Evolutionary conservation across 1,140 invertebrate genomes (phyloP).

Genomic region (Drosophila sproati): DNA sequence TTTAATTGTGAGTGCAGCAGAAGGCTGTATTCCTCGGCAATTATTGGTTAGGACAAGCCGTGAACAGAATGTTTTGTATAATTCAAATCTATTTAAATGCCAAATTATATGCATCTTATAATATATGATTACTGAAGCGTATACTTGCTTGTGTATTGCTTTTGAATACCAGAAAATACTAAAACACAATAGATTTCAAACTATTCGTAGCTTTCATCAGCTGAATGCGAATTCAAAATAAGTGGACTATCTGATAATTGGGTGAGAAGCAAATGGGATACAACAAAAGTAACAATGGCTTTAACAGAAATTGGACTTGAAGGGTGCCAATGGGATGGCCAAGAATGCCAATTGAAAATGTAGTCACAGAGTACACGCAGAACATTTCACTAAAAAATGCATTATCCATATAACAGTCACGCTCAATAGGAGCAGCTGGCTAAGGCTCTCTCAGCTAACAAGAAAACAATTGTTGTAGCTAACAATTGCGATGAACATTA

Average conservation of each 20-base stretch:
- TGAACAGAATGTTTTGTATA: conserved; percentile 16
- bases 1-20: conserved; percentile 59
- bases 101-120: conserved; percentile 19
- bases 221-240: conserved; percentile 5
- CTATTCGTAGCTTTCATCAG: conserved; percentile 1
- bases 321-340: background rate
- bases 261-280: conserved; percentile 44
- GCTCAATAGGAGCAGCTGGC: background rate
- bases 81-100: conserved; percentile 11
- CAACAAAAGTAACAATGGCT: background rate
- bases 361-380: background rate
- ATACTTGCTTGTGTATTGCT: background rate
- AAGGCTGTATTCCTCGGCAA: conserved; percentile 9
- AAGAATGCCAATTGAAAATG: conserved; percentile 2
- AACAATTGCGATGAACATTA: conserved; percentile 23
- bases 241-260: conserved; percentile 26
- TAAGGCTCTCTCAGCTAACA: background rate
- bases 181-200: background rate
- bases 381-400: background rate
- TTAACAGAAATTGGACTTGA: background rate
- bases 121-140: conserved; percentile 24
- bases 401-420: background rate
- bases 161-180: background rate
- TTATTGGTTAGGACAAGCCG: conserved; percentile 6
- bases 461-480: conserved; percentile 6